Evolutionary conservation across 2,797 vertebrate species (phyloP), one percentile per base, ranked within the genome.

Genomic region (Lepilemur septentrionalis): DNA sequence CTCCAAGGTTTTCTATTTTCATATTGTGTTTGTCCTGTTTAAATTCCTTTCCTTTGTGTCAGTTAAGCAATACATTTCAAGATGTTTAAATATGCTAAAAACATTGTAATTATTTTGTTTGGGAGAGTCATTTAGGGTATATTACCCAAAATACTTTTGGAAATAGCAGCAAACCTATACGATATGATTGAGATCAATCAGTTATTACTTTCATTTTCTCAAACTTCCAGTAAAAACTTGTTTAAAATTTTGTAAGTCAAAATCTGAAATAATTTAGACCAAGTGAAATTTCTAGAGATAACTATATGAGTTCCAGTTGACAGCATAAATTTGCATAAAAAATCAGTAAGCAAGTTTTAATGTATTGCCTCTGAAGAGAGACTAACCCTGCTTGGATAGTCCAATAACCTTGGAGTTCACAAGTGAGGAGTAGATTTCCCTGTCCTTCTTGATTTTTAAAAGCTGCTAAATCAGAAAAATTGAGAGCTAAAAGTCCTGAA

Each of bases 281-380:
- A 88, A 41, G n/a, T 59, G n/a, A 89, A 81, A 86, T 92, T 72
- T 89, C 85, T 78, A 85, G 46, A 89, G 20, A 86, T 65, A 84
- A 96, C 75, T 79, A 22, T 52, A 65, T 22, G 11, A 82, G 41
- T 59, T 94, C 22, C 20, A 83, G 20, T 15, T 43, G 18, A 65
- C 43, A 50, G 38, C 12, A 15, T 67, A 84, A 57, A 73, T 69
- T 4, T 75, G 0, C 35, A 48, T 84, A 67, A 88, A 30, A 78
- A 73, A 73, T 61, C 23, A 81, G n/a, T 55, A 82, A 75, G 18
- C 79, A 90, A 65, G 12, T 46, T 38, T 70, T 35, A 48, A 41
- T 35, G 6, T 43, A 43, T 30, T 15, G 14, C 46, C 55, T 85
- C 48, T n/a, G 1, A 76, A 78, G 10, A 92, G 6, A 17, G 46